Evolutionary conservation across 2,113 vertebrate species (phyloP).

Genomic region (Cettia cetti): DNA sequence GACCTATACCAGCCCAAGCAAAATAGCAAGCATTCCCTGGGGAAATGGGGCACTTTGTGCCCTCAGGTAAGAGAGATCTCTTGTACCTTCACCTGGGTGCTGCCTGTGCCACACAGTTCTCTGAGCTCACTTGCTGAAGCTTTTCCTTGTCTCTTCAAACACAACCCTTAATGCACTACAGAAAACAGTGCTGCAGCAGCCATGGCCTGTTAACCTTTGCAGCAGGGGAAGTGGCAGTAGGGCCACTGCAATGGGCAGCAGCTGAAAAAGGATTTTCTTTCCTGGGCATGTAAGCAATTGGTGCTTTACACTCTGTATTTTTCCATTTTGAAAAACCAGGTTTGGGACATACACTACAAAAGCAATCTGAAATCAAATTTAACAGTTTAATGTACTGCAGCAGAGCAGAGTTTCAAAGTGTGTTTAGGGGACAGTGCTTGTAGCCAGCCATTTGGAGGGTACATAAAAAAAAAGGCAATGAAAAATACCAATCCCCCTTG

Average conservation of each 20-base stretch:
- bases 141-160: background rate
- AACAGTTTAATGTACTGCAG: background rate
- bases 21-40: background rate
- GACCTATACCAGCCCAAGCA: fast-evolving
- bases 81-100: background rate
- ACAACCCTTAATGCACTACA: background rate
- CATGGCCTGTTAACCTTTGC: fast-evolving
- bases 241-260: background rate
- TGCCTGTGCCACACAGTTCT: background rate
- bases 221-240: background rate
- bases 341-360: background rate
- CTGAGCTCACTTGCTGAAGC: background rate
- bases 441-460: background rate
- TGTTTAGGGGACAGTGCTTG: background rate
- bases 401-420: background rate
- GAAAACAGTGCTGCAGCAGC: background rate
- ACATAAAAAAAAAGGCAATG: background rate
- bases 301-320: background rate
- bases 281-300: background rate
- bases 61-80: background rate
- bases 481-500: background rate
- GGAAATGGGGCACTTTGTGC: background rate
- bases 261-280: background rate
- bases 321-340: background rate
- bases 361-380: background rate